Conservation (phyloP, 2,113 vertebrate species). For the Epinephelus cyanopodus region DNA sequence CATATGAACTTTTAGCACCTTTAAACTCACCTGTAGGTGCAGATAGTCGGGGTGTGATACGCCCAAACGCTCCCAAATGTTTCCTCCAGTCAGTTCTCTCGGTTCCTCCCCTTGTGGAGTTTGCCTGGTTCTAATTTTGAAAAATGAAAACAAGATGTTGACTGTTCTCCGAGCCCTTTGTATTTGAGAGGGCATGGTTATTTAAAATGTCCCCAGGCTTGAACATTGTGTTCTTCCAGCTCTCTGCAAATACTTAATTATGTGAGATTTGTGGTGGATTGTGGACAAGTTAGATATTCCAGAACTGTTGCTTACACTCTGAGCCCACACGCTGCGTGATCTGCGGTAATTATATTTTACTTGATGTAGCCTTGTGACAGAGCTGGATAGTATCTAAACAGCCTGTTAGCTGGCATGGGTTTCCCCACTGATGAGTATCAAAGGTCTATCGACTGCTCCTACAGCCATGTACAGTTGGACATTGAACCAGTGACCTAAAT, state of each 20-base stretch:
- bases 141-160: slow-evolving; percentile 31
- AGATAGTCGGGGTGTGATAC: background rate
- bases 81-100: background rate
- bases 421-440: slow-evolving; percentile 12
- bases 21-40: too few relatives aligned
- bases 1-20: background rate
- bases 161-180: background rate
- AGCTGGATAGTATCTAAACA: background rate
- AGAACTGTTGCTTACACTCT: background rate
- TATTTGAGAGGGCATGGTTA: background rate
- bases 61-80: background rate
- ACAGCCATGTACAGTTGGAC: slow-evolving; percentile 22
- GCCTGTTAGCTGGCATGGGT: background rate
- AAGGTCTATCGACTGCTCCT: slow-evolving; percentile 33
- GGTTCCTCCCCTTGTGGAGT: background rate
- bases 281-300: background rate
- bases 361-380: background rate
- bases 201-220: background rate
- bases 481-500: slow-evolving; percentile 50
- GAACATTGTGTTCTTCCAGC: slow-evolving; percentile 15
- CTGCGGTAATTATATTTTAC: background rate
- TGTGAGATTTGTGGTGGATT: background rate
- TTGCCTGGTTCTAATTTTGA: background rate
- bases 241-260: background rate
- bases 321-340: background rate